Conservation (phyloP, 2,113 vertebrate species). For the Coryphaenoides rupestris region DNA sequence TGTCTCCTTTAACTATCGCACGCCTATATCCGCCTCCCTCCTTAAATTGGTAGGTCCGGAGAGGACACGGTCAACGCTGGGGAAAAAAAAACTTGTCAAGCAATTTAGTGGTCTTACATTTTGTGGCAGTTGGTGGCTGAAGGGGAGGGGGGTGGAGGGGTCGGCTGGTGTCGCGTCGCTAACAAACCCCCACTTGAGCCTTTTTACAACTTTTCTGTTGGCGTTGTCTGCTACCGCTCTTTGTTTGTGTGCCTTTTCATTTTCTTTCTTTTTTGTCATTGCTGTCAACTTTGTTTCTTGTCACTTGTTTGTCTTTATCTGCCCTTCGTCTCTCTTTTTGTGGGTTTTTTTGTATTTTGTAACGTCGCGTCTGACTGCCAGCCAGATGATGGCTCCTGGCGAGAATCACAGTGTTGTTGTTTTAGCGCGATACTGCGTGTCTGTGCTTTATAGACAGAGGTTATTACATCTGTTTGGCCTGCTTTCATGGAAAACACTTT, state of each 20-base stretch:
- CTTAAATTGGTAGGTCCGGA: constrained; percentile 46
- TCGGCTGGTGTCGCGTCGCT: constrained; percentile 10
- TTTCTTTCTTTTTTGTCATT: neutral
- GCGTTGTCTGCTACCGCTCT: constrained; percentile 13
- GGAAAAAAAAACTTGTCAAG: constrained; percentile 50
- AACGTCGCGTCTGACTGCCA: too few species aligned
- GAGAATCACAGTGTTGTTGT: too few species aligned
- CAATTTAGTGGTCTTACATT: constrained; percentile 50
- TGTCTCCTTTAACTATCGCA: constrained; percentile 53
- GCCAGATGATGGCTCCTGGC: too few species aligned
- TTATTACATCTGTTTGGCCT: too few species aligned
- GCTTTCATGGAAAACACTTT: too few species aligned
- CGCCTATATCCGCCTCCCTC: constrained; percentile 37
- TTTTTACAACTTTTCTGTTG: constrained; percentile 25
- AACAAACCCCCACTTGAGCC: constrained; percentile 28
- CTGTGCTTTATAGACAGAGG: too few species aligned
- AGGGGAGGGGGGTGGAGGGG: too few species aligned
- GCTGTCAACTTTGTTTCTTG: constrained; percentile 22
- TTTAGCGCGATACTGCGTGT: too few species aligned
- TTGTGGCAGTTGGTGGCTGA: neutral
- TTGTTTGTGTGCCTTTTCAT: neutral
- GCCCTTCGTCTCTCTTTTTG: constrained; percentile 19
- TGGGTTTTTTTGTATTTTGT: too few species aligned
- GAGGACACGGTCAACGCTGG: constrained; percentile 26
- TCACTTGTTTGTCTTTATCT: constrained; percentile 9